phyloP scores from a whole-genome alignment of 2,888 invertebrate species.

The Gnatocerus cornutus region DNA sequence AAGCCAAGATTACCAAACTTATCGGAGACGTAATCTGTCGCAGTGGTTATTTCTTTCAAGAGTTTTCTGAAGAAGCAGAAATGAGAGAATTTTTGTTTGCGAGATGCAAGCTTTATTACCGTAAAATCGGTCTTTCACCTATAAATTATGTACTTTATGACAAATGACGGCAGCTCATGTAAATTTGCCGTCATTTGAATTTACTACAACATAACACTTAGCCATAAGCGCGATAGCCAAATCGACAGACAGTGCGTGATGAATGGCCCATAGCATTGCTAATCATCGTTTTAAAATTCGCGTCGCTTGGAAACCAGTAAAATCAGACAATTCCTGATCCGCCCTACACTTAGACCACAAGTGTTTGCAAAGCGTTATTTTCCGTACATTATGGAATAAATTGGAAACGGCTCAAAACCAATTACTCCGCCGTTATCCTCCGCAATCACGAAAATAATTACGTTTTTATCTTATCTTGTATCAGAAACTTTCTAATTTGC shows the following conservation, averaged over 20 bases:
- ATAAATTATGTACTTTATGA: conserved; percentile 19
- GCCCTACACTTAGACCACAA: background rate
- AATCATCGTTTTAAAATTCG: too few species aligned
- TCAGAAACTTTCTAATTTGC: conserved; percentile 59
- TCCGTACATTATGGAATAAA: conserved; percentile 25
- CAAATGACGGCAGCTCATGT: conserved; percentile 32
- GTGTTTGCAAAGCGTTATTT: background rate
- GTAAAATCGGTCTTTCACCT: conserved; percentile 22
- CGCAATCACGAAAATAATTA: conserved; percentile 68
- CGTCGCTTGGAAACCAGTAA: too few species aligned
- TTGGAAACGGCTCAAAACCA: conserved; percentile 56
- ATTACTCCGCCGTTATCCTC: conserved; percentile 62
- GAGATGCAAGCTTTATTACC: conserved; percentile 22
- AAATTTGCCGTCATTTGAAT: conserved; percentile 32
- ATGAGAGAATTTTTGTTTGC: background rate
- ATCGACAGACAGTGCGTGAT: conserved; percentile 20
- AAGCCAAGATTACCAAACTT: background rate
- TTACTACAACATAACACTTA: conserved; percentile 35
- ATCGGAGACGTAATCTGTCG: background rate
- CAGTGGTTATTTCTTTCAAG: background rate
- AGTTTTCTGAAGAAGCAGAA: background rate
- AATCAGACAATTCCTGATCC: background rate
- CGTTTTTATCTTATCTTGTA: conserved; percentile 67
- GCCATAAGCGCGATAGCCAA: conserved; percentile 18
- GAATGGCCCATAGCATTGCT: background rate